These are phyloP conservation scores for Drosophila aldrichi DNA, from an alignment of 2,888 invertebrate genomes.

Conservation along the genomic window DNA sequence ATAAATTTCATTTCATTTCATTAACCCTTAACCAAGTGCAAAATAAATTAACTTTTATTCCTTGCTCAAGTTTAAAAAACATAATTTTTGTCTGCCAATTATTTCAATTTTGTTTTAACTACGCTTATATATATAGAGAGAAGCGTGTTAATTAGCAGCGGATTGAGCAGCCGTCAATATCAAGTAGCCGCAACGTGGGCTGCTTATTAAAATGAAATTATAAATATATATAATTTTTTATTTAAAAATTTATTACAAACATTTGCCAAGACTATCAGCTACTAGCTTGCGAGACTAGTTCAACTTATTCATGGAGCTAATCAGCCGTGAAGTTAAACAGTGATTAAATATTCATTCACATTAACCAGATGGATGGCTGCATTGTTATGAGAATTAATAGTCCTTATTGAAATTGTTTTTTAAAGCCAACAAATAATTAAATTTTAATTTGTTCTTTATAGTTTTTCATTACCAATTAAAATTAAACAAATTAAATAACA, in stretches of 20 bases:
- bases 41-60: background rate
- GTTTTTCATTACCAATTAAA: conserved; percentile 38
- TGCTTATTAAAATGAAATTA: background rate
- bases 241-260: background rate
- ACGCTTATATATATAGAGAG: background rate
- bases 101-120: background rate
- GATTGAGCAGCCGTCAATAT: background rate
- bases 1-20: background rate
- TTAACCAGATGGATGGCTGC: conserved; percentile 18
- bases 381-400: conserved; percentile 22
- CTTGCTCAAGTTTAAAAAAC: too few relatives aligned
- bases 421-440: conserved; percentile 54
- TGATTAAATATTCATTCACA: conserved; percentile 8
- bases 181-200: background rate
- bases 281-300: background rate
- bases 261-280: background rate
- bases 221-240: too few relatives aligned
- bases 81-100: background rate
- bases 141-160: conserved; percentile 2
- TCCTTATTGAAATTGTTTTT: conserved; percentile 42
- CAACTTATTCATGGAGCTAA: conserved; percentile 8
- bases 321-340: background rate
- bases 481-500: conserved; percentile 13
- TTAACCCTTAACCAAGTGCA: background rate
- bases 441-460: conserved; percentile 48